phyloP scores from a whole-genome alignment of 2,113 vertebrate species.

The Rhinolophus sinicus region DNA sequence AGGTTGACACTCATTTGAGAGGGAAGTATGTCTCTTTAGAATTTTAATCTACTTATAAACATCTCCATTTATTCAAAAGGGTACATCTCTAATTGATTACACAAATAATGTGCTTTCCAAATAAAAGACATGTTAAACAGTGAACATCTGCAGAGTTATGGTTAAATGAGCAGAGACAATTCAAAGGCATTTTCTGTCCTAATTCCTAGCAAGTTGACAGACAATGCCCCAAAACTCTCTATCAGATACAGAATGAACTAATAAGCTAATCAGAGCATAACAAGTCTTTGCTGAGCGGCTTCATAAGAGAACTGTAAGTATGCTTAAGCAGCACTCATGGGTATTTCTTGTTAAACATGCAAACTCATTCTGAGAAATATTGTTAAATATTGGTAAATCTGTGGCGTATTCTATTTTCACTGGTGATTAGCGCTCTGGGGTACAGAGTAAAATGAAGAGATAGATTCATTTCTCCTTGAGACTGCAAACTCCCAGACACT shows the following conservation, averaged over 20 bases:
- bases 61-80: conserved; percentile 62
- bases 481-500: not conserved
- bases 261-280: conserved; percentile 90
- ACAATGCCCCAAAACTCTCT: conserved; percentile 87
- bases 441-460: conserved; percentile 26
- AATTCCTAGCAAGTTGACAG: conserved; percentile 88
- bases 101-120: conserved; percentile 75
- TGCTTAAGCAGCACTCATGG: conserved; percentile 69
- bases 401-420: not conserved
- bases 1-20: conserved; percentile 60
- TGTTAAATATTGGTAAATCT: conserved; percentile 65
- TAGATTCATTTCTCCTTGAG: not conserved
- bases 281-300: conserved; percentile 82
- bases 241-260: conserved; percentile 86
- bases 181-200: conserved; percentile 86
- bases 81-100: conserved; percentile 73
- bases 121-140: conserved; percentile 76
- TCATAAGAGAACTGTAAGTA: conserved; percentile 79
- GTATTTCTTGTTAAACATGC: conserved; percentile 77
- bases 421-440: not conserved
- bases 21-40: conserved; percentile 57
- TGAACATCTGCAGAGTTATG: conserved; percentile 88
- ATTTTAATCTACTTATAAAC: conserved; percentile 64
- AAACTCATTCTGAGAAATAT: conserved; percentile 78
- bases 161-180: conserved; percentile 89